A percentile compares a stretch with the other conserved stretches of the same genome.
phyloP scores from a whole-genome alignment of 2,888 invertebrate species.

The Tachina grossa region DNA sequence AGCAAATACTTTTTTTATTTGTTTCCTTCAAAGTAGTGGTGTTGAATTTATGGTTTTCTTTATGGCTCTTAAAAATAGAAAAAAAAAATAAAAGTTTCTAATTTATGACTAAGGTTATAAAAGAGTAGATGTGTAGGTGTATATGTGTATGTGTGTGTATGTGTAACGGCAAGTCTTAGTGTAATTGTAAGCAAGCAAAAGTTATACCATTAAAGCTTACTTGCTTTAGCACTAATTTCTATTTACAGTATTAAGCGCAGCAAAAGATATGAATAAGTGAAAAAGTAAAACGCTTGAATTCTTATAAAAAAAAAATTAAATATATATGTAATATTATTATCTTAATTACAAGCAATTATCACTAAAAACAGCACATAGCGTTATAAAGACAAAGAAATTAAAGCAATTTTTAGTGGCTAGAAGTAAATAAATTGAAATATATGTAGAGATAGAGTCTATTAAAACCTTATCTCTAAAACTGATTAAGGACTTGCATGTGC shows the following conservation, averaged over 20 bases:
- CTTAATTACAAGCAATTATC: background rate
- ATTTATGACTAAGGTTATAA: conserved; percentile 21
- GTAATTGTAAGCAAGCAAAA: too few species aligned
- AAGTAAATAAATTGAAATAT: too few species aligned
- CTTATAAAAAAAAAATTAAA: conserved; percentile 12
- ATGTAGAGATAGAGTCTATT: too few species aligned
- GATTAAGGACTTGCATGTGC: too few species aligned
- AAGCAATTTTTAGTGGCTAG: too few species aligned
- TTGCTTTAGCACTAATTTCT: too few species aligned
- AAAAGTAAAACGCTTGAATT: conserved; percentile 13
- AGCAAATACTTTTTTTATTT: too few species aligned
- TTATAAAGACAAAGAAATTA: too few species aligned
- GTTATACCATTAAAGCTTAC: too few species aligned
- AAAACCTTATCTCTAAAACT: too few species aligned
- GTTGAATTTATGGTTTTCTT: conserved; percentile 56
- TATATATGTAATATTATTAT: background rate
- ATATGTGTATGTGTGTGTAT: background rate
- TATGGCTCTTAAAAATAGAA: conserved; percentile 29
- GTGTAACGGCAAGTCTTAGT: too few species aligned
- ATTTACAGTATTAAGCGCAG: background rate
- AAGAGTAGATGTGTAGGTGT: background rate
- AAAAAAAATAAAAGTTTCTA: conserved; percentile 20
- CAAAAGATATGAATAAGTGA: background rate
- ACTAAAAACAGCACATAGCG: background rate
- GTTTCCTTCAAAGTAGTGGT: conserved; percentile 15